A percentile compares a stretch with the other conserved stretches of the same genome.
phyloP scores from a whole-genome alignment of 2,113 vertebrate species.

The Tiliqua scincoides region DNA sequence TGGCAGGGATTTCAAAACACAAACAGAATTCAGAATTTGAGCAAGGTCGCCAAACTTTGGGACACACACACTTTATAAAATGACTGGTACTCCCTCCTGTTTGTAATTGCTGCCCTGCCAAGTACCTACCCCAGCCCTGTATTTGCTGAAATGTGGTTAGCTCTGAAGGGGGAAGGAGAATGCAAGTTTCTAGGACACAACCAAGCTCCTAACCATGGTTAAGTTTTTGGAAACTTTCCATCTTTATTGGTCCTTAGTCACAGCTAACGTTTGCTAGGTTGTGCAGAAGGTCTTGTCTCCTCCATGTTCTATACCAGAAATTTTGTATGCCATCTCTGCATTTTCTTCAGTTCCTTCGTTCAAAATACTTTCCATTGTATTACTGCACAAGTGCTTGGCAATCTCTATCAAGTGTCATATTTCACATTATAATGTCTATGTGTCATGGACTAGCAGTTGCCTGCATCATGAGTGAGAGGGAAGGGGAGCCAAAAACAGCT shows the following conservation, averaged over 20 bases:
- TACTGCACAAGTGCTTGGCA: not conserved
- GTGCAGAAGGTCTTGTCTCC: no score
- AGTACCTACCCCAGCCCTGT: not conserved
- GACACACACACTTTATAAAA: no score
- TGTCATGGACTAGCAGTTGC: no score
- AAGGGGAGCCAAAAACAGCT: no score
- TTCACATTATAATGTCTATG: no score
- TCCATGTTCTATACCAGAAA: not conserved
- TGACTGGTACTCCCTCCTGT: not conserved
- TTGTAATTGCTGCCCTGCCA: not conserved
- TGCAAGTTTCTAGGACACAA: not conserved
- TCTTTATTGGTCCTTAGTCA: not conserved
- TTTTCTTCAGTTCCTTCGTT: not conserved
- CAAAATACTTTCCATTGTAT: not conserved
- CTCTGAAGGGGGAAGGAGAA: not conserved
- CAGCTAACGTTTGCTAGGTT: not conserved
- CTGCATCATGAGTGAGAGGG: no score
- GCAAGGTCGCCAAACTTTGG: no score
- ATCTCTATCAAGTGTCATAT: not conserved
- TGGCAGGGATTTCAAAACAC: no score
- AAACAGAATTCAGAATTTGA: no score
- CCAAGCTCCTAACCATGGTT: not conserved
- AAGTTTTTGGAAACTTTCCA: not conserved
- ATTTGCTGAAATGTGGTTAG: not conserved
- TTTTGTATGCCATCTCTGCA: not conserved